Conservation (phyloP, 2,113 vertebrate genomes). For the Triplophysa dalaica region DNA sequence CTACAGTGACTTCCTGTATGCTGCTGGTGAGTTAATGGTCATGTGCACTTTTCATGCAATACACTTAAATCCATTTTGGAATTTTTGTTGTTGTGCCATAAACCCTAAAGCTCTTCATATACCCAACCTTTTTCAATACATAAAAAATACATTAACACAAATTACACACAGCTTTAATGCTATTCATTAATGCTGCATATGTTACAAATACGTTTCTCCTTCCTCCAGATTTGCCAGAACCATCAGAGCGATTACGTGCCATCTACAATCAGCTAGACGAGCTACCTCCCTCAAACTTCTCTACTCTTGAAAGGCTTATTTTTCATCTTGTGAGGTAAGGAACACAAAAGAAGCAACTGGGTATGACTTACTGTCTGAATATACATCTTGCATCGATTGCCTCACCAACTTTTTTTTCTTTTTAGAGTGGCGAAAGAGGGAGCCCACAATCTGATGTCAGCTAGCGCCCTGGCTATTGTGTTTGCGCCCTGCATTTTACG, state of each 20-base stretch:
- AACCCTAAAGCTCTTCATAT: too few species aligned
- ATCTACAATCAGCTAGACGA: conserved; percentile 89
- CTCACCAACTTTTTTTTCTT: not conserved
- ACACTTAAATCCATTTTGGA: not conserved
- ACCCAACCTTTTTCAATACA: too few species aligned
- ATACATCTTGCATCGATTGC: not conserved
- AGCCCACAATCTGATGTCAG: conserved; percentile 90
- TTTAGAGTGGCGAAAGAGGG: conserved; percentile 89
- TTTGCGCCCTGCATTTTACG: conserved; percentile 94
- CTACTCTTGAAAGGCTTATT: conserved; percentile 87
- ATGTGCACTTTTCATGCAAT: conserved; percentile 37
- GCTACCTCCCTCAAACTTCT: conserved; percentile 85
- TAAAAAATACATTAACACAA: too few species aligned
- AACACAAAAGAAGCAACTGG: not conserved
- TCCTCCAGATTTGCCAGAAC: conserved; percentile 84
- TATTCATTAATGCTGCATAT: not conserved
- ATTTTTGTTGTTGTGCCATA: not conserved
- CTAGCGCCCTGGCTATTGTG: conserved; percentile 88
- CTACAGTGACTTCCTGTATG: conserved; percentile 89
- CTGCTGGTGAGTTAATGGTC: conserved; percentile 69
- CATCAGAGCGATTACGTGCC: conserved; percentile 82
- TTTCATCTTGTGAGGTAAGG: conserved; percentile 94
- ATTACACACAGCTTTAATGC: not conserved
- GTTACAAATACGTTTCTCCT: not conserved
- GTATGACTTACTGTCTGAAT: not conserved